phyloP scores from a whole-genome alignment of 2,888 invertebrate genomes.

The Catocala fraxini region DNA sequence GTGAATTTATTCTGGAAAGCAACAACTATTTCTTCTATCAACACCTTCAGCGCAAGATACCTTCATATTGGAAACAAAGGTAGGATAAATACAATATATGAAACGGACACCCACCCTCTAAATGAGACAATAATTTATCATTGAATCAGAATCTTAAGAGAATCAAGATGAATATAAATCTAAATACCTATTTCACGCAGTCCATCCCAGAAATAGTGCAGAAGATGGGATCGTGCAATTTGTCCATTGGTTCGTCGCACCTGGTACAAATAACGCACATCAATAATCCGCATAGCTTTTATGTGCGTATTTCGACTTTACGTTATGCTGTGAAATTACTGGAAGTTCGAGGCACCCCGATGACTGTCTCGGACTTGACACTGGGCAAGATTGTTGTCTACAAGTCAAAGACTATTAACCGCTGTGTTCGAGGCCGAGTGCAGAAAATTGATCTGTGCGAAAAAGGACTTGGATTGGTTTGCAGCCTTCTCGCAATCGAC shows the following conservation, averaged over 20 bases:
- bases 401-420: conserved; percentile 20
- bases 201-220: neutral
- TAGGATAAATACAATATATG: no score
- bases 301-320: conserved; percentile 19
- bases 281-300: conserved; percentile 39
- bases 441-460: neutral
- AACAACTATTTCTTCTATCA: no score
- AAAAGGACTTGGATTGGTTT: neutral
- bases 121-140: no score
- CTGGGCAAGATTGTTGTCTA: conserved; percentile 21
- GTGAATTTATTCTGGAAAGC: no score
- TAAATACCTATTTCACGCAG: neutral
- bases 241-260: neutral
- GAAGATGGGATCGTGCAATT: neutral
- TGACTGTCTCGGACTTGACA: neutral
- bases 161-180: no score
- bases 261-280: conserved; percentile 31
- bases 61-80: no score
- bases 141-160: no score
- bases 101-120: no score
- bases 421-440: conserved; percentile 27
- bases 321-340: conserved; percentile 14
- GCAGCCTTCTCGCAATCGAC: conserved; percentile 31
- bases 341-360: conserved; percentile 16
- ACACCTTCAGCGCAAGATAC: no score